Evolutionary conservation across 2,888 invertebrate genomes (phyloP).

Genomic region (Darwinula stevensoni): DNA sequence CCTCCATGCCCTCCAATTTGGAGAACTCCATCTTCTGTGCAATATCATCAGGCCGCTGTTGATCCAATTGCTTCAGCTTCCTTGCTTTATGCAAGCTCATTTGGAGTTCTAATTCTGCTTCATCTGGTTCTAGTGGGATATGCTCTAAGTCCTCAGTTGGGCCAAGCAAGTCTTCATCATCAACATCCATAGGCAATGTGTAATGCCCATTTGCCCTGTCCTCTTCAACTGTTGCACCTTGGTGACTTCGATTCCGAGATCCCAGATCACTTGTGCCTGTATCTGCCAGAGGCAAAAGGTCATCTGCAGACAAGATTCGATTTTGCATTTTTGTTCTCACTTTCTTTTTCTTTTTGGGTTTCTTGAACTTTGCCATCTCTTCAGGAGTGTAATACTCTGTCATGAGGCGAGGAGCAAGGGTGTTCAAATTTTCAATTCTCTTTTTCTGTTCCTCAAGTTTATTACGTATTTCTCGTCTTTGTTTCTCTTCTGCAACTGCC

Average conservation of each 20-base stretch:
- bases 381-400: constrained; percentile 60
- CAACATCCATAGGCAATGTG: constrained; percentile 14
- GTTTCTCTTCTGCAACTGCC: constrained; percentile 11
- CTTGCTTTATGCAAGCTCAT: constrained; percentile 38
- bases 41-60: too few relatives aligned
- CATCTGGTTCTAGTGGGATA: constrained; percentile 33
- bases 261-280: too few relatives aligned
- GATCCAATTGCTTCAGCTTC: too few relatives aligned
- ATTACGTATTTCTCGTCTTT: constrained; percentile 6
- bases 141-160: constrained; percentile 19
- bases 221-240: too few relatives aligned
- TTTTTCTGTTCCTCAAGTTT: too few relatives aligned
- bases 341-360: constrained; percentile 41
- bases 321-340: constrained; percentile 25
- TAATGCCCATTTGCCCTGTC: neutral
- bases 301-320: constrained; percentile 35
- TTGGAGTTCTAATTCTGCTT: constrained; percentile 32
- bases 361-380: constrained; percentile 60
- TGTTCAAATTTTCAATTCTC: constrained; percentile 37
- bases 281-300: constrained; percentile 23
- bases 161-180: constrained; percentile 28
- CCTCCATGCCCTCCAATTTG: too few relatives aligned
- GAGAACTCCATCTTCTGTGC: too few relatives aligned
- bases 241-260: constrained; percentile 9
- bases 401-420: constrained; percentile 36